phyloP scores from a whole-genome alignment of 2,888 invertebrate species.

The Himalopsyche anomala region DNA sequence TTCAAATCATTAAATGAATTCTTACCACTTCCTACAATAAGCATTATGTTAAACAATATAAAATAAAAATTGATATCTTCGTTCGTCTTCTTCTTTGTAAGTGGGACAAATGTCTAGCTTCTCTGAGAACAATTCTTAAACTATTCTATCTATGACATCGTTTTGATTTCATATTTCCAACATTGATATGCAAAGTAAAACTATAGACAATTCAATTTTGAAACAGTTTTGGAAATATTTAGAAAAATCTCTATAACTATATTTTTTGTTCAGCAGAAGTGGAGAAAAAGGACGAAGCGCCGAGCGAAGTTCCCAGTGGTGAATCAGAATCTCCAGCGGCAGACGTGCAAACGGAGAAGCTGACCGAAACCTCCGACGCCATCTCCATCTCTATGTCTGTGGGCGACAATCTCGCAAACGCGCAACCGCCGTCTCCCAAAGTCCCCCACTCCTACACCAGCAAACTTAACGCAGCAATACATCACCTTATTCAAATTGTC shows the following conservation, averaged over 20 bases:
- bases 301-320: conserved; percentile 67
- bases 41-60: too few species aligned
- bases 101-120: too few species aligned
- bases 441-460: conserved; percentile 43
- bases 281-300: conserved; percentile 70
- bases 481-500: conserved; percentile 59
- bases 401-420: not conserved
- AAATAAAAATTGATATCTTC: too few species aligned
- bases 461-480: conserved; percentile 55
- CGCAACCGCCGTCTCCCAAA: not conserved
- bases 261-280: conserved; percentile 64
- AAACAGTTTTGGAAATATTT: too few species aligned
- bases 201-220: too few species aligned
- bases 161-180: too few species aligned
- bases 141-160: too few species aligned
- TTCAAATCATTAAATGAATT: too few species aligned
- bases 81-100: too few species aligned
- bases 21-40: too few species aligned
- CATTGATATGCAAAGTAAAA: too few species aligned
- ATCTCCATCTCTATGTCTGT: conserved; percentile 46
- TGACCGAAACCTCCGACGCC: conserved; percentile 56
- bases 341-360: conserved; percentile 56
- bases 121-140: too few species aligned
- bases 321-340: conserved; percentile 56
- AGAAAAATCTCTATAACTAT: not conserved